Evolutionary conservation across 2,797 vertebrate genomes (phyloP).

Genomic region (Malurus leucopterus): DNA sequence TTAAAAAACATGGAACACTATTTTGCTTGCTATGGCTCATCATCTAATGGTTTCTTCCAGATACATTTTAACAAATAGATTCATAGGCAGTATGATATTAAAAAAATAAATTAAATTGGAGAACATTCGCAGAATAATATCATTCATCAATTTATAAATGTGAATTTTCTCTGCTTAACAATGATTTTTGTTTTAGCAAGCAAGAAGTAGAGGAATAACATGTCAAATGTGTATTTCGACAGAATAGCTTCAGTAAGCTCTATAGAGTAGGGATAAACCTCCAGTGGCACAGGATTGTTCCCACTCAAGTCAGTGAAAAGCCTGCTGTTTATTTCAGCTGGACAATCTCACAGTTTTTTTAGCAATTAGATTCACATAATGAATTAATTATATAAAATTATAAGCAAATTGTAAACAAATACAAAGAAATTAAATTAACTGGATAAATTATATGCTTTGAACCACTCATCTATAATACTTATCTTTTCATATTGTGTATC

Average conservation of each 20-base stretch:
- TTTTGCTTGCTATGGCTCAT: neutral
- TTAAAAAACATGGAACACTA: neutral
- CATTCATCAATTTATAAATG: neutral
- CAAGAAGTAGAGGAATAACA: neutral
- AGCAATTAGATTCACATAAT: slow-evolving; percentile 20
- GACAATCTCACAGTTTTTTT: neutral
- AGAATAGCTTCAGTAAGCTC: neutral
- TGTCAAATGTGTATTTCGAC: neutral
- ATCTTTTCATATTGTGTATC: neutral
- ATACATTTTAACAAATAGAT: neutral
- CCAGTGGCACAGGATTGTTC: neutral
- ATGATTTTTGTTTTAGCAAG: neutral
- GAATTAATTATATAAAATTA: slow-evolving; percentile 29
- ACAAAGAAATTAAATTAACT: slow-evolving; percentile 34
- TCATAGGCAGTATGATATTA: neutral
- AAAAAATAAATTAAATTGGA: neutral
- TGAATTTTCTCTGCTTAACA: neutral
- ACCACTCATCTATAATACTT: neutral
- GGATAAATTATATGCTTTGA: slow-evolving; percentile 16
- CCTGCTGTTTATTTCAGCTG: neutral
- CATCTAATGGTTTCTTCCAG: neutral
- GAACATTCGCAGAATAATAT: neutral
- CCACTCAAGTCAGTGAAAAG: neutral
- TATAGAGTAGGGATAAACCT: neutral
- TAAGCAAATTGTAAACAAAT: slow-evolving; percentile 14